Percentiles rank a stretch among this genome's conserved stretches.
These are phyloP conservation scores for Xenus cinereus DNA, from an alignment of 2,113 vertebrate species.

Conservation along the genomic window DNA sequence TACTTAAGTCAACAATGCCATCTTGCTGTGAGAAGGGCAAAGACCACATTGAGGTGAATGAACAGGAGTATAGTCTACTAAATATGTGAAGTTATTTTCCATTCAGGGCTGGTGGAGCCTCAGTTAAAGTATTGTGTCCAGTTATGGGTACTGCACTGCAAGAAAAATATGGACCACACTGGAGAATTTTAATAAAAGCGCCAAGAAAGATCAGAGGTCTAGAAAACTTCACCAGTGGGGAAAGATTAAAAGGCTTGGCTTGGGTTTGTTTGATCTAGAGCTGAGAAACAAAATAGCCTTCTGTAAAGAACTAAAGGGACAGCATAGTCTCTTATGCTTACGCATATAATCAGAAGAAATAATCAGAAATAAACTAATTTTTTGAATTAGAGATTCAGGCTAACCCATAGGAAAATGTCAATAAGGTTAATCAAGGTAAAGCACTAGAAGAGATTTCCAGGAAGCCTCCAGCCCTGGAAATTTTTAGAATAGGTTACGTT, in stretches of 20 bases:
- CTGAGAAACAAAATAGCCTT: not conserved
- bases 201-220: not conserved
- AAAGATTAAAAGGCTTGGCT: not conserved
- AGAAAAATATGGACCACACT: not conserved
- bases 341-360: not conserved
- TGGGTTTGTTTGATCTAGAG: not conserved
- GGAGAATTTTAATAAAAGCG: not conserved
- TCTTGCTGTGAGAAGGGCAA: constrained; percentile 47
- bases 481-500: not conserved
- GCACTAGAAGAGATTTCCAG: not conserved
- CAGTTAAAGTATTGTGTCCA: not conserved
- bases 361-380: not conserved
- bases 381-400: not conserved
- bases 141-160: not conserved
- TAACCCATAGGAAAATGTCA: not conserved
- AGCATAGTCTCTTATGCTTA: not conserved
- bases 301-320: not conserved
- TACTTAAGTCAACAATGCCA: constrained; percentile 31
- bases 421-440: not conserved
- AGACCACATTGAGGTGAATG: not conserved
- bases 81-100: not conserved
- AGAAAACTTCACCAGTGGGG: not conserved
- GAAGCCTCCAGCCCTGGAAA: not conserved
- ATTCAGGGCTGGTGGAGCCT: not conserved
- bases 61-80: not conserved